Percentiles rank a stretch among this genome's conserved stretches.
phyloP scores from a whole-genome alignment of 2,797 vertebrate genomes.

The Notolabrus celidotus region DNA sequence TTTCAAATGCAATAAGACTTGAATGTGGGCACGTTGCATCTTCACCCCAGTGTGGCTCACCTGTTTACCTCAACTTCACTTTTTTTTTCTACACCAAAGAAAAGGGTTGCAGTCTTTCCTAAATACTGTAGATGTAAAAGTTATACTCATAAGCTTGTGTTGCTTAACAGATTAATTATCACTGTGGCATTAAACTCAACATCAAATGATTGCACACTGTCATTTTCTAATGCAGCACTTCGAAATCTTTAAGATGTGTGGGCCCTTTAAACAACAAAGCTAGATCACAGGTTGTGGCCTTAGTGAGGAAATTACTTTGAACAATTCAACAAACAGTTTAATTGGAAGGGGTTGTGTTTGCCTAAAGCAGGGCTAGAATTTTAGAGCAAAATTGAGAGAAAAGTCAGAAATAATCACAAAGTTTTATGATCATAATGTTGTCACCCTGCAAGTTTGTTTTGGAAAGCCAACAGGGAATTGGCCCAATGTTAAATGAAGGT shows the following conservation, averaged over 20 bases:
- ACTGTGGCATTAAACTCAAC: neutral
- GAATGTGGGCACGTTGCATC: slow-evolving; percentile 43
- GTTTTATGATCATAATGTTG: too few species aligned
- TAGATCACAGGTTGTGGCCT: neutral
- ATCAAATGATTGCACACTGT: neutral
- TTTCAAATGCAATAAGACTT: slow-evolving; percentile 71
- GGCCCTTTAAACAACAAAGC: slow-evolving; percentile 1
- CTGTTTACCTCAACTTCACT: slow-evolving; percentile 54
- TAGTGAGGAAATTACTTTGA: neutral
- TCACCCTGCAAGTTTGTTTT: too few species aligned
- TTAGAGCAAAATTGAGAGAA: too few species aligned
- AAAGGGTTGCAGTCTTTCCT: neutral
- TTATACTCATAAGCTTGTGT: neutral
- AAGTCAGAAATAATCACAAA: too few species aligned
- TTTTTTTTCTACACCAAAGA: slow-evolving; percentile 17
- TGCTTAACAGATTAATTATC: too few species aligned
- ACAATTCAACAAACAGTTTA: too few species aligned
- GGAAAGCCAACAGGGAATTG: too few species aligned
- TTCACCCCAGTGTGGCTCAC: slow-evolving; percentile 57
- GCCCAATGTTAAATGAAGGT: too few species aligned
- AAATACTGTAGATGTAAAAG: slow-evolving; percentile 2
- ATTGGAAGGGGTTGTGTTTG: too few species aligned
- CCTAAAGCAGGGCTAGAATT: too few species aligned
- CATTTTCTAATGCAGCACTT: neutral
- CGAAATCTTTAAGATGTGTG: neutral